Conservation (phyloP, 2,888 invertebrate genomes). For the Coremacera marginata region DNA sequence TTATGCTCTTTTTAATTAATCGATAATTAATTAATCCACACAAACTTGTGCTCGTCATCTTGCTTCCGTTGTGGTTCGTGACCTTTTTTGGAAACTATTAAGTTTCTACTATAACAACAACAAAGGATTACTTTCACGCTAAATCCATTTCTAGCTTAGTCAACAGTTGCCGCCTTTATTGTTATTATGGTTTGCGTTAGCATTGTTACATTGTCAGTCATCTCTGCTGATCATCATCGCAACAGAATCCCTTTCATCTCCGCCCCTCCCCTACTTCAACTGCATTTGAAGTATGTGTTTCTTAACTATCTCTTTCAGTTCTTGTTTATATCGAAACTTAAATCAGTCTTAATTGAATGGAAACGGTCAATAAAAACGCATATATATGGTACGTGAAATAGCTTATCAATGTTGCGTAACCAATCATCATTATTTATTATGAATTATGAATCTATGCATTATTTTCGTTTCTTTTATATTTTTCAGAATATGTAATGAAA, state of each 20-base stretch:
- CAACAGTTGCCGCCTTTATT: background rate
- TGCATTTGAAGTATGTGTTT: background rate
- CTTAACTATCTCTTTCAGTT: background rate
- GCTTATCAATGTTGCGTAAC: slow-evolving; percentile 33
- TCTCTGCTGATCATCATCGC: background rate
- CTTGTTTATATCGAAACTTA: background rate
- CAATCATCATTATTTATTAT: background rate
- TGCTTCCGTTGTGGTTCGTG: no score
- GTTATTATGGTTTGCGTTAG: background rate
- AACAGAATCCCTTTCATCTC: background rate
- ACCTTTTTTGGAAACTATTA: no score
- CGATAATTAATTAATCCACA: slow-evolving; percentile 11
- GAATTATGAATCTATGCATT: slow-evolving; percentile 16
- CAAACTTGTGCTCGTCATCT: background rate
- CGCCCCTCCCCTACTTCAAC: background rate
- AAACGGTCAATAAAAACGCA: slow-evolving; percentile 44
- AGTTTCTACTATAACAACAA: no score
- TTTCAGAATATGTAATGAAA: no score
- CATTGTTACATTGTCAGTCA: slow-evolving; percentile 10
- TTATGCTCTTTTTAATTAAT: background rate
- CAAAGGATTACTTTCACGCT: no score
- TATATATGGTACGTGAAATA: slow-evolving; percentile 59
- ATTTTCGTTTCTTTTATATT: no score
- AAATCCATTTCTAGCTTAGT: no score
- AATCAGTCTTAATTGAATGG: slow-evolving; percentile 40